Base-by-base conservation (phyloP, 2,113 vertebrate genomes). In the Myxocyprinus asiaticus region DNA sequence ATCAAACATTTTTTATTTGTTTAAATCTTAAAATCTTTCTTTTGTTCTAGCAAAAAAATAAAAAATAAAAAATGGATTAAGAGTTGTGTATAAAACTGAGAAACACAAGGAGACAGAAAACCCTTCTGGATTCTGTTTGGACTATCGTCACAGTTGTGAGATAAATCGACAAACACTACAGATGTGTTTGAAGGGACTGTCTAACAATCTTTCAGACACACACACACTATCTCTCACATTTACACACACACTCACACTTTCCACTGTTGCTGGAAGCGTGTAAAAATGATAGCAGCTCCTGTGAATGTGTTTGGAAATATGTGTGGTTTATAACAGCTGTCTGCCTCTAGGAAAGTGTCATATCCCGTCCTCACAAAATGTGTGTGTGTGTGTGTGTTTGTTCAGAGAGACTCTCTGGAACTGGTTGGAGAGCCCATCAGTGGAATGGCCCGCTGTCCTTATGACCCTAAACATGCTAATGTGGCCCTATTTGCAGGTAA, bases 391-490 rank as follows among this genome's bases (percentile, higher is more conserved):
- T 82, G 76, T 79, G 55, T 68, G 55, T 84, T 68, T 86, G 77
- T 55, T 0, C 81, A 99, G 98, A 94, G 92, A 90, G 96, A 99
- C 92, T 95, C 93, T 0, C 91, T 99, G 43, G 95, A 97, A 81
- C 94, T 95, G 81, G 68, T 95, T 0, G 96, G 96, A 59, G 96
- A 98, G 89, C 92, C 94, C 76, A 93, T 98, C 86, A 96, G 96
- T 0, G 97, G 98, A 80, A 99, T 99, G 97, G 98, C 98, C 0
- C 94, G 96, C 0, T 99, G 97, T 85, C 98, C 98, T 0, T 99
- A 99, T 0, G 98, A 99, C 86, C 96, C 97, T 68, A 96, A 96
- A 79, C 97, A 99, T 0, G 96, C 96, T 87, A 99, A 99, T 3
- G 96, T 99, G 67, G 98, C 97, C 62, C 92, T 99, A 76, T 98